Evolutionary conservation across 2,888 invertebrate genomes (phyloP), one percentile per base, ranked within the genome.

Genomic region (Neelides folsomi): DNA sequence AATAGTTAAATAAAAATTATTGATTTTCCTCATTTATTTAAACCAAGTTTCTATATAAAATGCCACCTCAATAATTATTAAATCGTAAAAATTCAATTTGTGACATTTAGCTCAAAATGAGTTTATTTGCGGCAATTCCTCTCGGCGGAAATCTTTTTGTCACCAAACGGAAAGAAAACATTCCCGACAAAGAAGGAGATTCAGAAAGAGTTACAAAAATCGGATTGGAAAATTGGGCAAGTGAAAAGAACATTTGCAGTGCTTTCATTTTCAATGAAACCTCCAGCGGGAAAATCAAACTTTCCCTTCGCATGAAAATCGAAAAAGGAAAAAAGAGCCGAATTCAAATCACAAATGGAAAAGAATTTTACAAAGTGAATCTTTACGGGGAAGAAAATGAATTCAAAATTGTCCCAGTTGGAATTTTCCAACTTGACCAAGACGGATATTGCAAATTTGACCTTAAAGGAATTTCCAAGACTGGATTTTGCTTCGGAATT

Each of bases 401-500:
- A 47, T 15, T 59, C n/a, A 37, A 47, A 13, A 51, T 59, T 13
- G 47, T 56, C 16, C 54, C 51, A 12, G 51, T 61, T 42, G 64
- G 64, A n/a, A 20, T 45, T 16, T 56, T 58, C 34, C 13, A 39
- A 13, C 37, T 56, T n/a, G 27, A 50, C 4, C 16, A 36, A 12
- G 40, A 35, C n/a, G 60, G 60, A 1, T 60, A 64, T 39, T 51
- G 57, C 7, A 43, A 51, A 15, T 15, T 64, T 9, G 59, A 64
- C 18, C 40, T 64, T n/a, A 39, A 51, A 44, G 63, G 63, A 13
- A 12, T 59, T 2, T 8, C 7, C 2, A 54, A 42, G 52, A 53
- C 47, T 27, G 60, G 57, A 12, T 8, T 43, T 8, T 51, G 35
- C 20, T 60, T 55, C 42, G 61, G 57, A 7, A 44, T 56, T 6